Evolutionary conservation across 2,113 vertebrate species (phyloP).

Genomic region (Piaya cayana): DNA sequence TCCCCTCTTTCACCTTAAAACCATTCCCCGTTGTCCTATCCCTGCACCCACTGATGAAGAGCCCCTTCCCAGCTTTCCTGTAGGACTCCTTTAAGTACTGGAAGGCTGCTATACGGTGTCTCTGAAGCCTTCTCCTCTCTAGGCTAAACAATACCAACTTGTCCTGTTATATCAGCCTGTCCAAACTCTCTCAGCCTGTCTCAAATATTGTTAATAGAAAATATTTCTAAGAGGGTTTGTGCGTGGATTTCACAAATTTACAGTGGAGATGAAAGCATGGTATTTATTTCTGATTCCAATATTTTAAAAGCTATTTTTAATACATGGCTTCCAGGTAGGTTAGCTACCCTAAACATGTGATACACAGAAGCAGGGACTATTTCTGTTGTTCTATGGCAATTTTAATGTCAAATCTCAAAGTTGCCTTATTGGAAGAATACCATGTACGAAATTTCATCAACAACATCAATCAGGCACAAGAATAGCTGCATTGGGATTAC

Average conservation of each 20-base stretch:
- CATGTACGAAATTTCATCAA: rapidly evolving
- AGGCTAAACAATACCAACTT: no score
- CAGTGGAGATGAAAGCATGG: background rate
- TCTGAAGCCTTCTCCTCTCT: no score
- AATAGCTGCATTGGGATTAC: background rate
- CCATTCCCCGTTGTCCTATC: no score
- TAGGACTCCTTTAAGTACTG: no score
- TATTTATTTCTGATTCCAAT: background rate
- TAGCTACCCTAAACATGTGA: background rate
- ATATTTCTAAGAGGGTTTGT: background rate
- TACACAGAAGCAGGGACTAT: background rate
- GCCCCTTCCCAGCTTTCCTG: no score
- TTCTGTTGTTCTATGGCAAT: background rate
- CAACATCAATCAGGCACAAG: background rate
- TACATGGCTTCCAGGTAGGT: background rate
- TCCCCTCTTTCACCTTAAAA: no score
- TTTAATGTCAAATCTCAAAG: no score
- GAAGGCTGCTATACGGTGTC: no score
- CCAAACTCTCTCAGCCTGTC: no score
- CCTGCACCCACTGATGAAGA: no score
- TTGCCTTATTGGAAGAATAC: background rate
- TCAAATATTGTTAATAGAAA: background rate
- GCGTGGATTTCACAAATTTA: background rate
- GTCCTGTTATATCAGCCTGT: no score
- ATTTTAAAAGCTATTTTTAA: background rate